phyloP scores from a whole-genome alignment of 2,888 invertebrate genomes.

The Pachydiplax longipennis region DNA sequence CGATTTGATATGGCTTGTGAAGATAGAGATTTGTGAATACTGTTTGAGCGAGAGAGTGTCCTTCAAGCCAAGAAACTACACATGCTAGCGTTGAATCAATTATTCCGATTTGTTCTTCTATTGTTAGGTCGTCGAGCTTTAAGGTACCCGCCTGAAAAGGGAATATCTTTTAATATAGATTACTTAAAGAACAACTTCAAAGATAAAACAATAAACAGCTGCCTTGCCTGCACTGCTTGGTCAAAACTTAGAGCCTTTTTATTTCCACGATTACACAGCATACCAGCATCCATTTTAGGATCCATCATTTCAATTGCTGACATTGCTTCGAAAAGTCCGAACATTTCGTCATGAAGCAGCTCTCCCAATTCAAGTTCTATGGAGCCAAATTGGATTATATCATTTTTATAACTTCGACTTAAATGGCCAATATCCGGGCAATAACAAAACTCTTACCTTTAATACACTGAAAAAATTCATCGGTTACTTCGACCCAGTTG shows the following conservation, averaged over 20 bases:
- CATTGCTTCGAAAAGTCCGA: conserved; percentile 97
- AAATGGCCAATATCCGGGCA: not conserved
- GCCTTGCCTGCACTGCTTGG: conserved; percentile 78
- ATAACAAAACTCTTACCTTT: conserved; percentile 60
- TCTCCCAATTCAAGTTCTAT: conserved; percentile 86
- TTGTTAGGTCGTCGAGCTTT: conserved; percentile 77
- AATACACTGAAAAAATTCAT: conserved; percentile 69
- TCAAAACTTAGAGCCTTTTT: conserved; percentile 86
- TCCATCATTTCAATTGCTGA: conserved; percentile 99
- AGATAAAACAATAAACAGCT: not conserved
- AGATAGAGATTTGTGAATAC: conserved; percentile 95
- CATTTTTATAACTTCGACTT: not conserved
- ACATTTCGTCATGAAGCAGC: conserved; percentile 87
- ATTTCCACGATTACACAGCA: conserved; percentile 89
- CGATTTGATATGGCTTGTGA: conserved; percentile 86
- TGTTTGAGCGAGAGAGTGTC: conserved; percentile 95
- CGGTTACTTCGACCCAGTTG: conserved; percentile 75
- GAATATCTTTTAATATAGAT: not conserved
- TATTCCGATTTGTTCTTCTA: conserved; percentile 86
- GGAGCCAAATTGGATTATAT: conserved; percentile 46
- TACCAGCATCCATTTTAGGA: conserved; percentile 99
- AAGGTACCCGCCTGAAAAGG: conserved; percentile 72
- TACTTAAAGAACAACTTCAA: not conserved
- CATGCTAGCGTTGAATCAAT: conserved; percentile 94
- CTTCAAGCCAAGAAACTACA: conserved; percentile 96